A percentile compares a stretch with the other conserved stretches of the same genome.
Evolutionary conservation across 2,797 vertebrate genomes (phyloP).

Genomic region (Lagodon rhomboides): DNA sequence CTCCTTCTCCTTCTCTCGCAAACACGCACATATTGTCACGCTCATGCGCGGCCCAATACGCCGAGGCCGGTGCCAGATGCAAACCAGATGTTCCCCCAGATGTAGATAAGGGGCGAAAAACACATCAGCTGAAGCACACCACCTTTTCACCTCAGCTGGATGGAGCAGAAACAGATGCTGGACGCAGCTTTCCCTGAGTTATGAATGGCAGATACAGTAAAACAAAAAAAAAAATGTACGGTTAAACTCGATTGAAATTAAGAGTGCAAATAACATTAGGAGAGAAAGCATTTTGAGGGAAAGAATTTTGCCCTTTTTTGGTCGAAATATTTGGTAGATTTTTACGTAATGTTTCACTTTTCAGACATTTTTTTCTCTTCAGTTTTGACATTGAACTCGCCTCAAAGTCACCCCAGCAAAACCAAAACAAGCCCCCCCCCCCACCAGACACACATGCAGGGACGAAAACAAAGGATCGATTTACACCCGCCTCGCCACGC

Average conservation of each 20-base stretch:
- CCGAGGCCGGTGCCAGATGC: conserved; percentile 57
- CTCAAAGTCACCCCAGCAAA: conserved; percentile 37
- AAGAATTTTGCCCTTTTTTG: neutral
- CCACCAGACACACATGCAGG: conserved; percentile 37
- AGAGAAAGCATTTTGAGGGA: neutral
- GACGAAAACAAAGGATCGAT: conserved; percentile 75
- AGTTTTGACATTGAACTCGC: conserved; percentile 34
- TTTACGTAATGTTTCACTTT: neutral
- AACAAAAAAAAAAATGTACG: too few relatives aligned
- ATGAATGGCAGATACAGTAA: conserved; percentile 9
- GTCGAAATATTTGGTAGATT: neutral
- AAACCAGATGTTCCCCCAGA: conserved; percentile 78
- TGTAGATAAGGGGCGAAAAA: conserved; percentile 68
- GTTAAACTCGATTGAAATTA: neutral
- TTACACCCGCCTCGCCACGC: conserved; percentile 54
- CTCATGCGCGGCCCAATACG: conserved; percentile 35
- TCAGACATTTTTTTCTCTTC: neutral
- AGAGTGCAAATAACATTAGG: neutral
- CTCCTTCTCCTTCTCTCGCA: conserved; percentile 31
- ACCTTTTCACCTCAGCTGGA: conserved; percentile 70
- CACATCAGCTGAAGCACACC: conserved; percentile 70
- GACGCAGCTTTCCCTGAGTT: conserved; percentile 4
- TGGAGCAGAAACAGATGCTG: conserved; percentile 54
- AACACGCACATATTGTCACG: conserved; percentile 46
- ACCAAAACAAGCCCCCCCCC: conserved; percentile 54